Base-by-base conservation (phyloP, 2,888 invertebrate species). In the Diaperis boleti region DNA sequence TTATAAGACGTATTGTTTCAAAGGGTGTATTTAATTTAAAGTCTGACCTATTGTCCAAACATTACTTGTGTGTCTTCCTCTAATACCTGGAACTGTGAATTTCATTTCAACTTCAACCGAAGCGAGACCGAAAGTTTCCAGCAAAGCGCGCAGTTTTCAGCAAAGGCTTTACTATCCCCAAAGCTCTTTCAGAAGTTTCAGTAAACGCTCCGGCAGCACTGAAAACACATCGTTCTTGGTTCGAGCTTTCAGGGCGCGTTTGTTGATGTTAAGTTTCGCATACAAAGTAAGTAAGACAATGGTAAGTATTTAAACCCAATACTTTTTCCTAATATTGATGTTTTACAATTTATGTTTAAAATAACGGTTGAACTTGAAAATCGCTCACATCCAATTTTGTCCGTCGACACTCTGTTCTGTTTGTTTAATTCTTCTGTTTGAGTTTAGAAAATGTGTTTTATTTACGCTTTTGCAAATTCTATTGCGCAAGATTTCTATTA, bases 151-250 rank as follows among this genome's bases (percentile, higher is more conserved):
- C 52, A 52, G 39, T 52, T 52, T 39, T 37, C 37, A 22, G 22
- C 52, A 50, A 47, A 52, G 29, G 39, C 22, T 8, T 18, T 18
- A 52, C 29, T 49, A 49, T 39, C 52, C 52, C 37, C 39, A 52
- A 52, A 52, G 52, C 41, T 37, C 52, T 35, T 17, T 22, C 39
- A 11, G 39, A 52, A 52, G 18, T 52, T 52, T 52, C 52, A 52
- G 52, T 52, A 20, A 33, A 26, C 39, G 35, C 39, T 39, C 26
- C 26, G 39, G 13, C 39, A 18, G 10, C 26, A 29, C 26, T 13
- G 6, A 15, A 52, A 37, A 26, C 52, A 26, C 52, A 39, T 49
- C 50, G 50, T 35, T 35, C 11, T 20, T 18, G 10, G 1, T 11
- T 8, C 18, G 31, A n/a, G 10, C 13, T 3, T 5, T 3, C 1